Base-by-base conservation (phyloP, 53 echinoderm and acorn worm genomes). In the Luidia sarsii region DNA sequence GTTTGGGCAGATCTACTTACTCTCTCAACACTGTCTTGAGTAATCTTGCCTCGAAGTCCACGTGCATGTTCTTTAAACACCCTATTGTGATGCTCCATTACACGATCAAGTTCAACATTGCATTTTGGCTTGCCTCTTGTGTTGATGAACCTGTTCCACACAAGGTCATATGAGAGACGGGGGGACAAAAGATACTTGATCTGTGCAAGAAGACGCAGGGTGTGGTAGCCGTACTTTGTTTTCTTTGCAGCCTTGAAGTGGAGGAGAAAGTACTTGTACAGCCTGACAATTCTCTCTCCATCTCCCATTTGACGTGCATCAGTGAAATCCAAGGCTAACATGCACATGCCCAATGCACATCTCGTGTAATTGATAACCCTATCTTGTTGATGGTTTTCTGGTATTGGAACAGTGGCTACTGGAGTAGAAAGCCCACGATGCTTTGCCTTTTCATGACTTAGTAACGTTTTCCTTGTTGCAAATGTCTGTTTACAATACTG, bases 181-280 rank as follows among this genome's bases (percentile, higher is more conserved):
- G 92, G 92, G 2, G 71, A 61, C 1, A 89, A 67, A 1, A 92
- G 75, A 27, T 71, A 89, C 2, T 89, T 39, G 2, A 92, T 77
- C 33, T 92, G 86, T 49, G 85, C 86, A 46, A 89, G 60, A 20
- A 92, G 59, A 14, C 89, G 54, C 15, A 92, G 75, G 22, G 57
- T 51, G n/a, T 92, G 86, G 31, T 34, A 81, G 64, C 53, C 57
- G 48, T 92, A 89, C 51, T 88, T 92, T 0, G 67, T 85, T 37
- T 92, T 92, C 10, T 84, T 85, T 1, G 73, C 80, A 3, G 82
- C 88, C 38, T 81, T 88, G 51, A 80, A 92, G 52, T 92, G 92
- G 4, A 88, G 59, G 21, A 85, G 23, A 5, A 92, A 10, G 8
- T 65, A 70, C 29, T 90, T 86, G 77, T 86, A 90, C 8, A 86